Conservation (phyloP, 1,140 invertebrate species). For the Pseudomyrmex concolor region DNA sequence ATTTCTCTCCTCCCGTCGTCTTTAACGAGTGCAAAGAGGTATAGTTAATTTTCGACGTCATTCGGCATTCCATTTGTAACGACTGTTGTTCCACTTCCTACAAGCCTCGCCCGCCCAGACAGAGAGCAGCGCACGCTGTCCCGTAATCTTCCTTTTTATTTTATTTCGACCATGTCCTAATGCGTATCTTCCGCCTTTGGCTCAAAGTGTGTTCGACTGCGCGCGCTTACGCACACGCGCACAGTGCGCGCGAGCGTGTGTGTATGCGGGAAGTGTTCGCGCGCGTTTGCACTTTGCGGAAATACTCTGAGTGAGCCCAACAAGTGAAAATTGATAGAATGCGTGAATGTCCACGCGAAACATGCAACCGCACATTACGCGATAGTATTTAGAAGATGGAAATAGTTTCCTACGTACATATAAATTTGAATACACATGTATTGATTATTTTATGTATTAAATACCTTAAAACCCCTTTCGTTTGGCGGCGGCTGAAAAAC, state of each 20-base stretch:
- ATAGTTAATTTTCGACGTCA: constrained; percentile 8
- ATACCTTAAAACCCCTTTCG: too few species aligned
- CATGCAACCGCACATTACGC: neutral
- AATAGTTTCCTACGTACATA: neutral
- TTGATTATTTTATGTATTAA: too few species aligned
- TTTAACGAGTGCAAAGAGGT: neutral
- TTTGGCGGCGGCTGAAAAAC: too few species aligned
- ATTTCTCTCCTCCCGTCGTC: neutral
- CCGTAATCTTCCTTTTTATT: constrained; percentile 51
- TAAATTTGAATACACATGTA: neutral
- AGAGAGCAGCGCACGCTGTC: neutral
- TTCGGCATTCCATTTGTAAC: constrained; percentile 36
- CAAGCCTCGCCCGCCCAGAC: constrained; percentile 25
- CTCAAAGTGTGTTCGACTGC: constrained; percentile 21
- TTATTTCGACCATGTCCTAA: constrained; percentile 45
- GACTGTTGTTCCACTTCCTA: constrained; percentile 30
- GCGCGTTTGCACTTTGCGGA: constrained; percentile 39
- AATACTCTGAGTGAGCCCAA: constrained; percentile 4
- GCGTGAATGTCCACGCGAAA: neutral
- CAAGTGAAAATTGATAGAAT: constrained; percentile 10
- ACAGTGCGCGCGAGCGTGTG: neutral
- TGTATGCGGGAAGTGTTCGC: constrained; percentile 10
- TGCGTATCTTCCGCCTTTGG: constrained; percentile 37
- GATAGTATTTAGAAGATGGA: constrained; percentile 1
- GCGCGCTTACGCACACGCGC: constrained; percentile 2